phyloP scores from a whole-genome alignment of 1,140 invertebrate genomes.

The Diprion similis region DNA sequence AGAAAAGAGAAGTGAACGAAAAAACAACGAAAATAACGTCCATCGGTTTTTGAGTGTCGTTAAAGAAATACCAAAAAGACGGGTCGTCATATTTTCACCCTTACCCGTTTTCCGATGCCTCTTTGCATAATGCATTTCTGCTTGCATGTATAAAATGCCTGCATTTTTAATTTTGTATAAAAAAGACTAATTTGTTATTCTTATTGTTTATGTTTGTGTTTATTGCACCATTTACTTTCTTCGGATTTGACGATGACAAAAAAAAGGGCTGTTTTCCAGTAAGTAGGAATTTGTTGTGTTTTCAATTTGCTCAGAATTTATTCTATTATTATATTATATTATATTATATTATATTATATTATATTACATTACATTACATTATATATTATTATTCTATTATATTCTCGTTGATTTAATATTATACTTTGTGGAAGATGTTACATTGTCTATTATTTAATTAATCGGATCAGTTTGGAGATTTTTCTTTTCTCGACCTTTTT shows the following conservation, averaged over 20 bases:
- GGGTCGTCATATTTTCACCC: slow-evolving; percentile 47
- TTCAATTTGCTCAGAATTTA: background rate
- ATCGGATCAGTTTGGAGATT: slow-evolving; percentile 37
- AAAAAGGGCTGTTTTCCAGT: slow-evolving; percentile 81
- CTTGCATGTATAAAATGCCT: slow-evolving; percentile 58
- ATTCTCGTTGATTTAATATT: background rate
- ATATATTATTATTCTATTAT: background rate
- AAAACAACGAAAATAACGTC: slow-evolving; percentile 55
- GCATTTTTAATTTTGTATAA: slow-evolving; percentile 56
- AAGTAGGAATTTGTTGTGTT: slow-evolving; percentile 70
- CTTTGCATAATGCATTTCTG: slow-evolving; percentile 50
- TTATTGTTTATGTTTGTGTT: slow-evolving; percentile 76
- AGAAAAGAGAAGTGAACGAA: slow-evolving; percentile 32
- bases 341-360: too few species aligned
- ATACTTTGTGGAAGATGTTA: slow-evolving; percentile 8
- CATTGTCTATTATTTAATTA: slow-evolving; percentile 22
- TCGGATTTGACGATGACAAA: slow-evolving; percentile 72
- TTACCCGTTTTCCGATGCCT: slow-evolving; percentile 28
- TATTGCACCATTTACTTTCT: slow-evolving; percentile 78
- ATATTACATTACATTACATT: background rate
- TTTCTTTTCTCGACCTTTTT: slow-evolving; percentile 53
- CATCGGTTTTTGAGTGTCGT: slow-evolving; percentile 69
- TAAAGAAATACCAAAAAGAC: slow-evolving; percentile 45
- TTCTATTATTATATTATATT: slow-evolving; percentile 10
- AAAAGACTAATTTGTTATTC: slow-evolving; percentile 64